These are phyloP conservation scores for Tetranychus piercei DNA, from an alignment of 2,888 invertebrate genomes.

Conservation along the genomic window DNA sequence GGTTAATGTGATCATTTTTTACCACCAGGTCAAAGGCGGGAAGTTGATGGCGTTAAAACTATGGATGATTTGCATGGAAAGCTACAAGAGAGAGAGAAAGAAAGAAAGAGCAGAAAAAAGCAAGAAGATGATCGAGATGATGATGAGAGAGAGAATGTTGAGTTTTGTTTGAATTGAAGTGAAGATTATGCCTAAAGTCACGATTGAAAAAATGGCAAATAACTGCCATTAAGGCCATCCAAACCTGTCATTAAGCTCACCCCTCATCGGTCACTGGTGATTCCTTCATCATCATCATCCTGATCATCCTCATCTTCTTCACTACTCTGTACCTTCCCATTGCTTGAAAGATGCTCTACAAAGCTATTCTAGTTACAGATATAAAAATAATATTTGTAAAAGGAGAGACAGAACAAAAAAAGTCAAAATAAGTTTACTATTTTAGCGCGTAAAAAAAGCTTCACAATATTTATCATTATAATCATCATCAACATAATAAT, in stretches of 20 bases:
- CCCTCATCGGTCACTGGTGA: neutral
- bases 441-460: too few relatives aligned
- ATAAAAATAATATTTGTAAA: too few relatives aligned
- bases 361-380: too few relatives aligned
- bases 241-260: neutral
- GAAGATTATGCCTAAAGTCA: constrained; percentile 2
- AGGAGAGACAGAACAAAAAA: too few relatives aligned
- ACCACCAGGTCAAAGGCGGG: neutral
- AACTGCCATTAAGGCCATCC: neutral
- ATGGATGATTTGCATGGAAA: neutral
- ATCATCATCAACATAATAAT: too few relatives aligned
- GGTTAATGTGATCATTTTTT: neutral
- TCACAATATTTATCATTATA: too few relatives aligned
- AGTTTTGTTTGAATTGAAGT: neutral
- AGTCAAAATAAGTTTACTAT: too few relatives aligned
- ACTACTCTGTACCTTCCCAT: too few relatives aligned
- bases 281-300: neutral
- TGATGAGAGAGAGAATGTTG: neutral
- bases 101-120: neutral
- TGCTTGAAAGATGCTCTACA: too few relatives aligned
- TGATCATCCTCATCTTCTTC: neutral
- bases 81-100: neutral
- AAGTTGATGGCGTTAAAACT: neutral
- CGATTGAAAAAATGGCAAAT: neutral
- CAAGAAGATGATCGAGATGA: neutral